Evolutionary conservation across 1,140 invertebrate species (phyloP), one percentile per base, ranked within the genome.

Genomic region (Drosophila takahashii): DNA sequence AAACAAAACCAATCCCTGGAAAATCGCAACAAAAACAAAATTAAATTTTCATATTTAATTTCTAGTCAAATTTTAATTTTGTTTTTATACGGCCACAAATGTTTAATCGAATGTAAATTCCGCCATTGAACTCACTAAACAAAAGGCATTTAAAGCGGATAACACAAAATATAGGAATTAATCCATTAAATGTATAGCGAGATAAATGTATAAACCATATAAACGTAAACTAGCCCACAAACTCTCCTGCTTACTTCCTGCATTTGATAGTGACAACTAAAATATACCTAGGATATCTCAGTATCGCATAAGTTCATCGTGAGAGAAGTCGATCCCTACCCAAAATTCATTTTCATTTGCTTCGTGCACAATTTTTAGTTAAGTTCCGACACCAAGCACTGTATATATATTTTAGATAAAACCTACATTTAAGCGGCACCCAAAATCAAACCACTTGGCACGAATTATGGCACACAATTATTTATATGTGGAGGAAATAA

Each of bases 11-110:
- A 57, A 66, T 51, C 54, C 45, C 36, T 47, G 62, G 60, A 65
- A 44, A 51, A 64, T 50, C 48, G 48, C 41, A 59, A 42, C 29
- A 56, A 42, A 47, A 73, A 44, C 70, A 75, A 75, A 66, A 75
- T 74, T 56, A 74, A 52, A 60, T 72, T 75, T 73, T 48, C 71
- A 69, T 77, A 77, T 72, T 77, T 77, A 89, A 80, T 79, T 89
- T 87, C 84, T 87, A 87, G 84, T 87, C 84, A 87, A 87, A 79
- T 77, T 77, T 62, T 61, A 72, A 72, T 87, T 77, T 66, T 66
- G 66, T 66, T 78, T 83, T 41, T 52, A 36, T 54, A 47, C 61
- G 36, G 22, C 34, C 61, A 50, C 44, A 42, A 41, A 15, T 61
- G 51, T 51, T 54, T 66, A 13, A 45, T 34, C n/a, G 13, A 42